A percentile compares a stretch with the other conserved stretches of the same genome.
These are phyloP conservation scores for Picus viridis DNA, from an alignment of 2,797 vertebrate genomes.

Conservation along the genomic window DNA sequence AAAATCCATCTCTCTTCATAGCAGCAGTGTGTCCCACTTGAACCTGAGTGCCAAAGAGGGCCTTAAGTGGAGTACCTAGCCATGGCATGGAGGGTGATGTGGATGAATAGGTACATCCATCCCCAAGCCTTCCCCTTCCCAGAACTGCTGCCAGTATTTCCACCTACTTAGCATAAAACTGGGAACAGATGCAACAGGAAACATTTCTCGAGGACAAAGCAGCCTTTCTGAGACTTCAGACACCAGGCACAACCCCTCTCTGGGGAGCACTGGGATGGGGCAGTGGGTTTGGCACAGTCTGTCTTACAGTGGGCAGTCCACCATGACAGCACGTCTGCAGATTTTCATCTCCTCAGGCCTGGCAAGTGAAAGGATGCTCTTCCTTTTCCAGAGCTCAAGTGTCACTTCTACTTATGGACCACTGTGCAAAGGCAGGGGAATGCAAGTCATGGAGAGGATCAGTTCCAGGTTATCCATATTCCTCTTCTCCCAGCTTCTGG, in stretches of 20 bases:
- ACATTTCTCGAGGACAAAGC: neutral
- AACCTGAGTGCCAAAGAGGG: neutral
- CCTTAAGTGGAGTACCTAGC: neutral
- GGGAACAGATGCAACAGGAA: constrained; percentile 19
- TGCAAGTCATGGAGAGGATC: neutral
- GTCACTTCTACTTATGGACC: neutral
- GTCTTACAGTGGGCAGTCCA: neutral
- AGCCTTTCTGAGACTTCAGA: neutral
- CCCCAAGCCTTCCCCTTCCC: neutral
- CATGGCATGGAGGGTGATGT: neutral
- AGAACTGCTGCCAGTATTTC: neutral
- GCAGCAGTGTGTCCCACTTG: neutral
- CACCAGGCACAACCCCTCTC: neutral
- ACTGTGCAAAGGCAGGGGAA: neutral
- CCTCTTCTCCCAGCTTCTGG: neutral
- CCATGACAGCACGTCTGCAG: accelerated
- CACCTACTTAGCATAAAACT: neutral
- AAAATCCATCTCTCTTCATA: neutral
- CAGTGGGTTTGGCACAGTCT: neutral
- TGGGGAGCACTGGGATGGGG: neutral
- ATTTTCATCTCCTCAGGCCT: neutral
- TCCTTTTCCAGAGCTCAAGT: neutral
- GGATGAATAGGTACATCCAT: neutral
- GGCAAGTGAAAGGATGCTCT: neutral
- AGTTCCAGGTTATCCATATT: neutral